phyloP scores from a whole-genome alignment of 2,113 vertebrate species.

The Dinomys branickii region DNA sequence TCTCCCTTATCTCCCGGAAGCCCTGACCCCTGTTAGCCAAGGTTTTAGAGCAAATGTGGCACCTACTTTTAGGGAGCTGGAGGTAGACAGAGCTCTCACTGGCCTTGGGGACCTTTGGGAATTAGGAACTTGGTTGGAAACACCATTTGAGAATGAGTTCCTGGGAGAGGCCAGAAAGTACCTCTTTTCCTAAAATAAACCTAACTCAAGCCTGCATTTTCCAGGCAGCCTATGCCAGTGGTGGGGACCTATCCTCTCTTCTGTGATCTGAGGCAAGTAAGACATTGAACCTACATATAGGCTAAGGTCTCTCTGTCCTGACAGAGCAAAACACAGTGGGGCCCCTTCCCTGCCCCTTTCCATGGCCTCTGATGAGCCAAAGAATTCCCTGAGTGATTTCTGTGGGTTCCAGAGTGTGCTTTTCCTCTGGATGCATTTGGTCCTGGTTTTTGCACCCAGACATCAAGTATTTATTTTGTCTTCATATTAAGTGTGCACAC shows the following conservation, averaged over 20 bases:
- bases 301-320: background rate
- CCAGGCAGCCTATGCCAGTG: background rate
- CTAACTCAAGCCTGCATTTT: background rate
- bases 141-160: background rate
- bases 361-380: background rate
- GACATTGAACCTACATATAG: background rate
- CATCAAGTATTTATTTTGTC: background rate
- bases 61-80: background rate
- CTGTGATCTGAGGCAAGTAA: background rate
- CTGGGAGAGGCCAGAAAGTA: background rate
- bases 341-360: background rate
- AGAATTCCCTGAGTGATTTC: background rate
- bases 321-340: background rate
- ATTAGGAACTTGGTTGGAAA: conserved; percentile 20
- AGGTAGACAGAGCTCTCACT: background rate
- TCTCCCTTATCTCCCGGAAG: background rate
- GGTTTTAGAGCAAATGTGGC: background rate
- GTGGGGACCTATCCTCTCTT: background rate
- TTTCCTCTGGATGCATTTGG: background rate
- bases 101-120: background rate
- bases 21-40: background rate
- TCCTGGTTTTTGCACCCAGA: conserved; percentile 1
- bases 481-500: background rate
- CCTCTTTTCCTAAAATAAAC: conserved; percentile 38
- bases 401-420: background rate